phyloP scores from a whole-genome alignment of 2,113 vertebrate species.

The Pteropus alecto region DNA sequence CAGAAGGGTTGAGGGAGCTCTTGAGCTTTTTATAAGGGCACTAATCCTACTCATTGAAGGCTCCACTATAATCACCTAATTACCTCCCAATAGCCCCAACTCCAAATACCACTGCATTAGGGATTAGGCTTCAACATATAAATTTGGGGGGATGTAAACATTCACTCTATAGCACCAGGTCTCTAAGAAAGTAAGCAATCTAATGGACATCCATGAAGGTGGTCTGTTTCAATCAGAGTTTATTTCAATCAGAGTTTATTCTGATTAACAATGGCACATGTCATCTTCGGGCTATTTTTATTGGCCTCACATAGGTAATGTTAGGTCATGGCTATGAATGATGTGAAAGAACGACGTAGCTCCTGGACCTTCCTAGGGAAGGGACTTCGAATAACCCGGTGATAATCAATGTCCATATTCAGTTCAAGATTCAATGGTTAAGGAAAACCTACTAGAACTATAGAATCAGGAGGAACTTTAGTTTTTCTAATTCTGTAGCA shows the following conservation, averaged over 20 bases:
- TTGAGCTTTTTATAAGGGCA: neutral
- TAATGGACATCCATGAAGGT: neutral
- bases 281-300: neutral
- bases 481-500: neutral
- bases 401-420: neutral
- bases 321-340: neutral
- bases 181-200: neutral
- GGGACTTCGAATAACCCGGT: neutral
- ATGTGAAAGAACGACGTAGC: neutral
- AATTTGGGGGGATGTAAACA: neutral
- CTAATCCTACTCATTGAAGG: neutral
- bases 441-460: neutral
- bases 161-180: neutral
- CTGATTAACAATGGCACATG: neutral
- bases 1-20: neutral
- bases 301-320: neutral
- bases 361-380: neutral
- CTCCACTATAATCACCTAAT: neutral
- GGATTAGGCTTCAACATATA: neutral
- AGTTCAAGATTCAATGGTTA: neutral
- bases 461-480: neutral
- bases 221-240: neutral
- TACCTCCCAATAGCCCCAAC: too few species aligned
- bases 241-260: neutral
- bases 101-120: neutral